Evolutionary conservation across 1,140 invertebrate genomes (phyloP).

Genomic region (Drepana arcuata): DNA sequence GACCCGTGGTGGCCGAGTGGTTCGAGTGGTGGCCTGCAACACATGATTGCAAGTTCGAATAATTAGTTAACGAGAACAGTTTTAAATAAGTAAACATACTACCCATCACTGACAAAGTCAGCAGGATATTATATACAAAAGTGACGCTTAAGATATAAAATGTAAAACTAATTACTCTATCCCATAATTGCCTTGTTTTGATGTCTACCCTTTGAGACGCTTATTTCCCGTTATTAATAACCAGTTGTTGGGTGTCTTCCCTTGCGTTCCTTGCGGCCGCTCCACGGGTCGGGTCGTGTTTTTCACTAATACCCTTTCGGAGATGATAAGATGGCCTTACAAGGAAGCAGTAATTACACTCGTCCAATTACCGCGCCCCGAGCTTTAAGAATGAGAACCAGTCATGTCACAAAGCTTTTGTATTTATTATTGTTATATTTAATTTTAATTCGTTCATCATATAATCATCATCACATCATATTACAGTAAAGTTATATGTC

Average conservation of each 20-base stretch:
- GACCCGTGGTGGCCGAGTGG: too few relatives aligned
- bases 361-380: slow-evolving; percentile 53
- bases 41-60: too few relatives aligned
- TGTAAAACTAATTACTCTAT: slow-evolving; percentile 59
- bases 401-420: too few relatives aligned
- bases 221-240: slow-evolving; percentile 68
- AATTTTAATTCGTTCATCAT: too few relatives aligned
- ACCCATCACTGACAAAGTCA: too few relatives aligned
- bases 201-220: slow-evolving; percentile 61
- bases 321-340: slow-evolving; percentile 67
- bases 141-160: slow-evolving; percentile 42
- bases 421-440: too few relatives aligned
- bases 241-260: slow-evolving; percentile 44
- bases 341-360: slow-evolving; percentile 62
- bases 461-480: too few relatives aligned
- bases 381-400: slow-evolving; percentile 5
- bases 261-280: slow-evolving; percentile 31
- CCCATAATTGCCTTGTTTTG: slow-evolving; percentile 66
- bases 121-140: too few relatives aligned
- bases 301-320: slow-evolving; percentile 61
- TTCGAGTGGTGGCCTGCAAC: too few relatives aligned
- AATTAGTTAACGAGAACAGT: too few relatives aligned
- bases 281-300: slow-evolving; percentile 35
- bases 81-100: too few relatives aligned
- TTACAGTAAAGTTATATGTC: too few relatives aligned